Evolutionary conservation across 2,888 invertebrate species (phyloP).

Genomic region (Lycophotia porphyrea): DNA sequence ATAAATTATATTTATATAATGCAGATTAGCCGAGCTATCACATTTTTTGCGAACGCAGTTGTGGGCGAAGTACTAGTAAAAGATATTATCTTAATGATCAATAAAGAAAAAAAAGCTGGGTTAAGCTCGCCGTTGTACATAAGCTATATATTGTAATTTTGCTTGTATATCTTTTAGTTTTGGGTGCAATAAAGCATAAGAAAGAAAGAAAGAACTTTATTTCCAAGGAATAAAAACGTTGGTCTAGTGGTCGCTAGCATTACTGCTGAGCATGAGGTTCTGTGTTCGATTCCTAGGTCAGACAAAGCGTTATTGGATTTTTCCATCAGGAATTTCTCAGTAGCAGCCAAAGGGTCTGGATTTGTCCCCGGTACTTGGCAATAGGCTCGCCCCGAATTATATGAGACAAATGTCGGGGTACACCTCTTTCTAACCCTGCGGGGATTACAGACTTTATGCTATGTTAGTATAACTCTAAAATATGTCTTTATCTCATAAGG

Average conservation of each 20-base stretch:
- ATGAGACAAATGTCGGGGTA: too few relatives aligned
- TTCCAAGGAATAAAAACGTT: background rate
- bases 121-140: too few relatives aligned
- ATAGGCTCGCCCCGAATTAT: background rate
- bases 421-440: background rate
- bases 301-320: background rate
- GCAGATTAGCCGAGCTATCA: too few relatives aligned
- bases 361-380: background rate
- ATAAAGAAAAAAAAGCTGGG: too few relatives aligned
- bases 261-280: background rate
- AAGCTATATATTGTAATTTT: too few relatives aligned
- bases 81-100: background rate
- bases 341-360: background rate
- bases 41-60: too few relatives aligned
- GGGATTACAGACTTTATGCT: background rate
- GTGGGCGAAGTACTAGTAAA: background rate
- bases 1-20: too few relatives aligned
- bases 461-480: background rate
- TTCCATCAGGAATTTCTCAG: background rate
- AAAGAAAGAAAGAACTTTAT: background rate
- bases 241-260: background rate
- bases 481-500: slow-evolving; percentile 68
- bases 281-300: background rate
- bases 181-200: too few relatives aligned
- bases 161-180: too few relatives aligned